Base-by-base conservation (phyloP, 2,113 vertebrate genomes). In the Sciurus niger region DNA sequence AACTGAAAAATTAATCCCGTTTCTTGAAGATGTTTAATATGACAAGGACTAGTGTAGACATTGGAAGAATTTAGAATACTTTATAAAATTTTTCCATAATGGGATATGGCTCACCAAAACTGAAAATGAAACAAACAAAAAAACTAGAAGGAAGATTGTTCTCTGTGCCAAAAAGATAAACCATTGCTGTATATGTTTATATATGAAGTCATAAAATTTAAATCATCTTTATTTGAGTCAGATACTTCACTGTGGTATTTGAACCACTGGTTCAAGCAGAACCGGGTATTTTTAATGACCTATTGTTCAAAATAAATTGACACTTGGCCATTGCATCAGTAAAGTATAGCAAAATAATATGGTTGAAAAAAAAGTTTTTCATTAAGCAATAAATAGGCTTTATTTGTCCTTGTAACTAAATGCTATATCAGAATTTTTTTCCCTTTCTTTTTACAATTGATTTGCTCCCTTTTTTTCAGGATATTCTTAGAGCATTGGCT, bases 201-300 rank as follows among this genome's bases (percentile, higher is more conserved):
- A 95, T 53, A 92, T 89, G 77, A 90, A 74, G 76, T 95, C 63
- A 32, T 94, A 90, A 90, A 90, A 83, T 84, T 95, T 94, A 87
- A 92, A 87, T 94, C 51, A 48, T 78, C 24, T 96, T 72, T 94
- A 3, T 96, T 94, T 96, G 84, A 92, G 58, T 96, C 93, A 83
- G 46, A 90, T 74, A 63, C 18, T 65, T 92, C 53, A 3, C 51
- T 88, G 48, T 92, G 68, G 28, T 84, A 93, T 93, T 78, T 90
- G 74, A 87, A 73, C 65, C 43, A 80, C 46, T 94, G 51, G 37
- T 84, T 95, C 67, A 90, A 51, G n/a, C 34, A 55, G 58, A 65
- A 65, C 51, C 58, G 95, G 70, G 46, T 94, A 58, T 94, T 70
- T 84, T 95, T 94, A 92, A 84, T 70, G 79, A 60, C 51, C 51